Evolutionary conservation across 1,140 invertebrate species (phyloP).

Genomic region (Temnothorax longispinosus): DNA sequence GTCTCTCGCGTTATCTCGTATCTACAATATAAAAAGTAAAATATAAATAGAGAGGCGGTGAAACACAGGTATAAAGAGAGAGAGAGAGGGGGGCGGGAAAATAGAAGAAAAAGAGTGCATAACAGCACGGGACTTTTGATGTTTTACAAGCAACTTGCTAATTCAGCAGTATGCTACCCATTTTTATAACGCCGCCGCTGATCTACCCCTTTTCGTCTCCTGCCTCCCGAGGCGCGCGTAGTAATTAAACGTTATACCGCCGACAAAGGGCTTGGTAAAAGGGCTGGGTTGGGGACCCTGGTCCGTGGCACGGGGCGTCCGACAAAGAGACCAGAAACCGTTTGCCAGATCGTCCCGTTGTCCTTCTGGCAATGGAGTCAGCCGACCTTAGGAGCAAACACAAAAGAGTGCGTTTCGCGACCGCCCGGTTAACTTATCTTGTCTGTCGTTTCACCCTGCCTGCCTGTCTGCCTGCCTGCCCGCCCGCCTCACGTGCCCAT

Average conservation of each 20-base stretch:
- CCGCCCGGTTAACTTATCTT: constrained; percentile 67
- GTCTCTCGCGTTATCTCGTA: constrained; percentile 34
- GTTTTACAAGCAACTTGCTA: constrained; percentile 59
- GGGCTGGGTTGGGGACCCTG: constrained; percentile 20
- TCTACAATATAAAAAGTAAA: constrained; percentile 49
- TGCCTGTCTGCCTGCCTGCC: not conserved
- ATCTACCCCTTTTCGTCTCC: not conserved
- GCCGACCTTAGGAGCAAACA: constrained; percentile 63
- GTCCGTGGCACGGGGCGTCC: constrained; percentile 19
- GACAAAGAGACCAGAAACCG: constrained; percentile 60
- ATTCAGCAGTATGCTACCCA: constrained; percentile 46
- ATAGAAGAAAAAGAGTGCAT: not conserved
- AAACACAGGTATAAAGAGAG: not conserved
- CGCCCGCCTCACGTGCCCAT: constrained; percentile 6
- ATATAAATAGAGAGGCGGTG: not conserved
- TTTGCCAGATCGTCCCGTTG: constrained; percentile 54
- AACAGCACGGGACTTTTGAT: constrained; percentile 34
- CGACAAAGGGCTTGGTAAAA: constrained; percentile 55
- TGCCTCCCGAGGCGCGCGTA: constrained; percentile 41
- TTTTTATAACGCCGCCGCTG: constrained; percentile 41
- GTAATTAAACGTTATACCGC: constrained; percentile 62
- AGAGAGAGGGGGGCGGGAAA: not conserved
- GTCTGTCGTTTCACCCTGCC: constrained; percentile 29
- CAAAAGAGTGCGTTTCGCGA: constrained; percentile 63
- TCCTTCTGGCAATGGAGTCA: constrained; percentile 66